Base-by-base conservation (phyloP, 2,888 invertebrate species). In the Spilarctia lutea region DNA sequence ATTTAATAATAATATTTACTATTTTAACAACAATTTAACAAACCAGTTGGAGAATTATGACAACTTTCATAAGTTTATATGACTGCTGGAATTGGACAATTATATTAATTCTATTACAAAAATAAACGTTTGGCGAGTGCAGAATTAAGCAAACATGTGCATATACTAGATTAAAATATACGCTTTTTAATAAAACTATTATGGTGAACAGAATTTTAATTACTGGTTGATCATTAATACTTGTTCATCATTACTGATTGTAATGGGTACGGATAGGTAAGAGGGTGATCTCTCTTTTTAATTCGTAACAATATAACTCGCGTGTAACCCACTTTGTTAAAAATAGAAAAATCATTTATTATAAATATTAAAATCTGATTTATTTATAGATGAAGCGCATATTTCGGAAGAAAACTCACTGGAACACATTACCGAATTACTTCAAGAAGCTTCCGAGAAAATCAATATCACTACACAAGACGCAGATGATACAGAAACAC, bases 371-470 rank as follows among this genome's bases (percentile, higher is more conserved):
- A 48, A 7, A 48, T 48, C 18, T 48, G 13, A 48, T 48, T 48
- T 0, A 48, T 67, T 79, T 90, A 70, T 84, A 92, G 92, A 83
- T 77, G 33, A 68, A 48, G 20, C 66, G 6, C 66, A 68, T 33
- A 81, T 85, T 68, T 71, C 75, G 65, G 85, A 86, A 80, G 87
- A 87, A 84, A 85, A 88, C 70, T 88, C 92, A 4, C 86, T 94
- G 81, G 85, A 88, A 68, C 89, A 90, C 69, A 82, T 96, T 16
- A 88, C 92, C 82, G 75, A 65, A 18, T 83, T 95, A 35, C 87
- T 96, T 42, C 86, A 92, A 84, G 92, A 94, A 75, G 89, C 94
- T 2, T 92, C 88, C 60, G 86, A 90, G 8, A 90, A 89, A 83
- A 91, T 94, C 77, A 27, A 86, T 67, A 78, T 87, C 20, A 72